Base-by-base conservation (phyloP, 2,888 invertebrate species). In the Danaus chrysippus region DNA sequence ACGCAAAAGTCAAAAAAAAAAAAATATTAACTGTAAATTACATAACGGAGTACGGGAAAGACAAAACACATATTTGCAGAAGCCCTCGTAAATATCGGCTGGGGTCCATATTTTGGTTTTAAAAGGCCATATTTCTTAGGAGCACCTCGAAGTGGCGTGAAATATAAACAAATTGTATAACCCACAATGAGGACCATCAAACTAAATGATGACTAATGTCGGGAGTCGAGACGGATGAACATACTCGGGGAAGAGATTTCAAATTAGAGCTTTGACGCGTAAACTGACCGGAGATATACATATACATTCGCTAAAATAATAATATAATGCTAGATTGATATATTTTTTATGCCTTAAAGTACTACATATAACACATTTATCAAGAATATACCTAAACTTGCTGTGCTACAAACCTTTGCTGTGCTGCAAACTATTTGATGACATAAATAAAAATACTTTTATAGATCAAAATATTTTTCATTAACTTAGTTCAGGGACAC, bases 101-200 rank as follows among this genome's bases (percentile, higher is more conserved):
- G 84, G 79, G 83, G 81, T 77, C 85, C 84, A 87, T 89, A 89
- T 88, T 87, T 89, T 78, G 84, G 83, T 73, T 82, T 87, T 85
- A 87, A 78, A 77, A 82, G 76, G 78, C 70, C 79, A 86, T 85
- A 84, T 80, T 87, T 82, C 79, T 71, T 69, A 75, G 70, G 73
- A 79, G 86, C 87, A 84, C 86, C 87, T 86, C 85, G 76, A 83
- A 86, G 85, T 85, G 83, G 83, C 86, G 85, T 84, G 84, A 87
- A 89, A 90, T 90, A 87, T 88, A 89, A 89, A 90, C 90, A 90
- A 90, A 90, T 89, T 89, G 90, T 87, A 91, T 86, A 81, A 79
- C 76, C 78, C 78, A 77, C 77, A 76, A 83, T 87, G 88, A 89
- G 76, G 88, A 86, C 84, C 77, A 75, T 79, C 83, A 76, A 67